phyloP scores from a whole-genome alignment of 2,113 vertebrate genomes.

The Psophia crepitans region DNA sequence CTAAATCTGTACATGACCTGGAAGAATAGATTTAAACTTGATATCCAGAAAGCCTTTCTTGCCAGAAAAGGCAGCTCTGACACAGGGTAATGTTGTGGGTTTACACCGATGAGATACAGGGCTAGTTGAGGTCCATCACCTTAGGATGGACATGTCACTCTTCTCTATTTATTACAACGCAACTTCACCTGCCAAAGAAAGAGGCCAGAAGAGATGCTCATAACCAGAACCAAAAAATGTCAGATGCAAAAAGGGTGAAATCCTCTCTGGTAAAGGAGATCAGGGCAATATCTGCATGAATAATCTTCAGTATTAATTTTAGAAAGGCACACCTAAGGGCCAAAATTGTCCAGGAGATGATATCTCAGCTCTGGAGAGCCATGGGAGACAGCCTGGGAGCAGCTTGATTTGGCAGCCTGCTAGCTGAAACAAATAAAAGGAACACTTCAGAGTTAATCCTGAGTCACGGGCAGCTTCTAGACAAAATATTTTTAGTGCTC shows the following conservation, averaged over 20 bases:
- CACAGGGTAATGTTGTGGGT: background rate
- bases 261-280: background rate
- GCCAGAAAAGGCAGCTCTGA: background rate
- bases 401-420: background rate
- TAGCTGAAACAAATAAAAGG: background rate
- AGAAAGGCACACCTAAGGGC: background rate
- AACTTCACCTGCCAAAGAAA: background rate
- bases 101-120: background rate
- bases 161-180: background rate
- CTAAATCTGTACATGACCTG: background rate
- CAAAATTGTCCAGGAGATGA: background rate
- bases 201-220: background rate
- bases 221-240: background rate
- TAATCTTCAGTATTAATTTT: background rate
- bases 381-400: background rate
- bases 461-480: background rate
- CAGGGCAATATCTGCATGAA: background rate
- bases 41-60: background rate
- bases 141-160: background rate
- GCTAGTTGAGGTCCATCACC: background rate
- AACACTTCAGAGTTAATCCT: background rate
- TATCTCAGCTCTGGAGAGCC: background rate
- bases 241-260: background rate
- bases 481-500: background rate
- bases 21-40: background rate